A percentile compares a stretch with the other conserved stretches of the same genome.
Evolutionary conservation across 1,140 invertebrate species (phyloP).

Genomic region (Helicoverpa armigera): DNA sequence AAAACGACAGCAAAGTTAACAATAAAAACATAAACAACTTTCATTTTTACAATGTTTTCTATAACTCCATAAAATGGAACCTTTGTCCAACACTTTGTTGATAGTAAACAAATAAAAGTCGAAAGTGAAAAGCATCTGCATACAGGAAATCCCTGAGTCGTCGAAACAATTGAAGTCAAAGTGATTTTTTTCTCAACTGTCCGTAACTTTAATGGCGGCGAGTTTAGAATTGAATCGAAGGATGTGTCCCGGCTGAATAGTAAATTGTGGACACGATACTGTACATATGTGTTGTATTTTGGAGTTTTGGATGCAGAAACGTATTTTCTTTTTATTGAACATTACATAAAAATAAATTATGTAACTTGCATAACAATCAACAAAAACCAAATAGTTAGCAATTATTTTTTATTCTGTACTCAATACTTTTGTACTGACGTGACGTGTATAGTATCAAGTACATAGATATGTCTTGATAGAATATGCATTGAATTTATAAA

Average conservation of each 20-base stretch:
- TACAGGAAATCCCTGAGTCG: constrained; percentile 36
- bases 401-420: no score
- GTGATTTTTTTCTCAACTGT: constrained; percentile 17
- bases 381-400: no score
- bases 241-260: constrained; percentile 10
- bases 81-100: constrained; percentile 7
- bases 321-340: no score
- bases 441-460: no score
- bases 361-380: no score
- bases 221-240: constrained; percentile 45
- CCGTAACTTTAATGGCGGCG: constrained; percentile 15
- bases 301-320: neutral
- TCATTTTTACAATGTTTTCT: constrained; percentile 15
- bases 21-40: constrained; percentile 26
- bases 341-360: no score
- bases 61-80: constrained; percentile 15
- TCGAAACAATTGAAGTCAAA: constrained; percentile 34
- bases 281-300: neutral
- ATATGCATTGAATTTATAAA: neutral
- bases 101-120: neutral
- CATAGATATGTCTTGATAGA: no score
- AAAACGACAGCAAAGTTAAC: constrained; percentile 12
- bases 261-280: neutral
- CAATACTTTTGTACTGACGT: no score
- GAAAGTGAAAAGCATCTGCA: constrained; percentile 39